These are phyloP conservation scores for Adelognathus sp. DNA, from an alignment of 2,888 invertebrate species.

Conservation along the genomic window DNA sequence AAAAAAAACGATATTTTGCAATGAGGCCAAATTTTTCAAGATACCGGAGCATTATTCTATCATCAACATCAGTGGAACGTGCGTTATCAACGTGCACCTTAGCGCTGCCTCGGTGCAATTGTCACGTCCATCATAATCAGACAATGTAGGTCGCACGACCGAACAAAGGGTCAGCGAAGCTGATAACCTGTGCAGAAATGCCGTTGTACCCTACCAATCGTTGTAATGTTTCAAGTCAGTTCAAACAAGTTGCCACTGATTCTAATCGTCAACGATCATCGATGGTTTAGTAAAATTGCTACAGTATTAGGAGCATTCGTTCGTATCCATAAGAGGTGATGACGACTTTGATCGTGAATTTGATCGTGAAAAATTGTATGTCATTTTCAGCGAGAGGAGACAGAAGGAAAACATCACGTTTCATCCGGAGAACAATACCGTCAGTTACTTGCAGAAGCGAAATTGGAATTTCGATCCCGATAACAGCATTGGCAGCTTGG, in stretches of 20 bases:
- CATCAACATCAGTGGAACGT: neutral
- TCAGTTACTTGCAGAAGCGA: conserved; percentile 87
- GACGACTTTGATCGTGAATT: neutral
- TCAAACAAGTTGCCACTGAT: conserved; percentile 24
- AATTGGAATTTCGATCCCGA: conserved; percentile 87
- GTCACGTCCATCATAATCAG: conserved; percentile 75
- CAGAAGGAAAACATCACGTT: conserved; percentile 89
- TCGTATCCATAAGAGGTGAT: neutral
- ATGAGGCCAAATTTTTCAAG: neutral
- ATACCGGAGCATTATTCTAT: neutral
- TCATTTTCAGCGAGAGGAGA: conserved; percentile 83
- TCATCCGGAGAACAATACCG: conserved; percentile 87
- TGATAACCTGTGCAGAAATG: neutral
- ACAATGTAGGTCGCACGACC: conserved; percentile 68
- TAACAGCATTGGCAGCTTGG: conserved; percentile 86
- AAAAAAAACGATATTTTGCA: too few species aligned
- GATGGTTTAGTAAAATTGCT: conserved; percentile 2
- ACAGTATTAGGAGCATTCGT: neutral
- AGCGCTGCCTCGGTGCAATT: conserved; percentile 66
- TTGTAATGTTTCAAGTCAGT: conserved; percentile 38
- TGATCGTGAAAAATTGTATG: conserved; percentile 24
- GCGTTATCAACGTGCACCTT: conserved; percentile 31
- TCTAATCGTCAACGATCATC: conserved; percentile 13
- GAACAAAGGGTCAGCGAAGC: conserved; percentile 46
- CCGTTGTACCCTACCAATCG: neutral